These are phyloP conservation scores for Sebastiscus albofasciatus DNA, from an alignment of 2,797 vertebrate species.

Conservation along the genomic window DNA sequence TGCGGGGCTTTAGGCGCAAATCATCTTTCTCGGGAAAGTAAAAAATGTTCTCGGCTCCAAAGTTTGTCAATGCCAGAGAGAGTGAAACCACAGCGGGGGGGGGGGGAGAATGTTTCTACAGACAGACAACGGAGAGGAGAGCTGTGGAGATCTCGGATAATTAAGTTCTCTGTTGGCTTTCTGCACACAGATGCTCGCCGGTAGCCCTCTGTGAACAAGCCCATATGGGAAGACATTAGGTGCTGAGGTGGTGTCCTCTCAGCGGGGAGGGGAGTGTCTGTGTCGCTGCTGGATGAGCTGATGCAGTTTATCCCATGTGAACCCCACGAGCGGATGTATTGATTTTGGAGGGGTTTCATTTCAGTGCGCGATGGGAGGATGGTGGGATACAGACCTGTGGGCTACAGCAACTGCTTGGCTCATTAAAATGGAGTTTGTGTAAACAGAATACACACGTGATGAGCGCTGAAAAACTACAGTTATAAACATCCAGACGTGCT, in stretches of 20 bases:
- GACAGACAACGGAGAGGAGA: background rate
- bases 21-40: background rate
- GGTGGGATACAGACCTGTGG: background rate
- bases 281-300: constrained; percentile 20
- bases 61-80: background rate
- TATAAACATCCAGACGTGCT: background rate
- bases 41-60: background rate
- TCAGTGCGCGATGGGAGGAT: constrained; percentile 4
- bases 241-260: constrained; percentile 29
- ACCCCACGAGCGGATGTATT: constrained; percentile 43
- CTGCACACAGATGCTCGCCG: constrained; percentile 7
- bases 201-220: constrained; percentile 10
- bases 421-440: background rate
- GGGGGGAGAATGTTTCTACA: constrained; percentile 10
- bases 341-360: constrained; percentile 53
- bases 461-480: background rate
- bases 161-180: constrained; percentile 40
- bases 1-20: constrained; percentile 37
- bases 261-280: constrained; percentile 20
- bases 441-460: background rate
- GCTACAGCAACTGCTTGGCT: background rate
- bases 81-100: background rate
- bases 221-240: constrained; percentile 1
- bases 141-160: constrained; percentile 37
- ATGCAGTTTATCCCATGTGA: constrained; percentile 31